Base-by-base conservation (phyloP, 1,140 invertebrate genomes). In the Platyura marginata region DNA sequence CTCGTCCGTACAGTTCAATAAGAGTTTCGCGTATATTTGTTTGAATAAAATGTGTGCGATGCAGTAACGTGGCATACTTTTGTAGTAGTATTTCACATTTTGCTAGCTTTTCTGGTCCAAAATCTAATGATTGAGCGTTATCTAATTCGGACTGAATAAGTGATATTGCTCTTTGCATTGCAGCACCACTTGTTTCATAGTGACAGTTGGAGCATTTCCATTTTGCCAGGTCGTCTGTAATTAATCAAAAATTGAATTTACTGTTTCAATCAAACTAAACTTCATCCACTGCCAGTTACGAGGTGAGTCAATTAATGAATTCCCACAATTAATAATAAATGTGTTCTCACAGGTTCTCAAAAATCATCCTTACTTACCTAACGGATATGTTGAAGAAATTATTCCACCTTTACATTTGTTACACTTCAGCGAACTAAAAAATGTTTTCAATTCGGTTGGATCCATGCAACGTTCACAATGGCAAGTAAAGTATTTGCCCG, bases 401-500 rank as follows among this genome's bases (percentile, higher is more conserved):
- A 61, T 57, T 5, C 66, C 67, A 25, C 53, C 57, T 16, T 56
- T 57, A 51, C 77, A 80, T 47, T 63, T 57, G 32, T 65, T 74
- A 51, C 81, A 87, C 49, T 80, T 82, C 0, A 87, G 52, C 0
- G 80, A 76, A 41, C 81, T 81, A 46, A 81, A 65, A 53, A 84
- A 73, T 0, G 81, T 81, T 9, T 72, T 75, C 16, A 85, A 55
- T 54, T 88, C 83, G 0, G 74, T 78, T 4, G 79, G 75, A 57
- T 86, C 81, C 0, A 67, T 62, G 52, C 83, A 89, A 38, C 83
- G 68, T 16, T 61, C 46, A 49, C 83, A 87, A 23, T 65, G 66
- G 52, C 83, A 87, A 5, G 68, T 65, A 54, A 89, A 89, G 55
- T 79, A 78, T 63, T 88, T 86, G 18, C 78, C 74, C 51, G 79